Conservation (phyloP, 2,113 vertebrate genomes). For the Eleginops maclovinus region DNA sequence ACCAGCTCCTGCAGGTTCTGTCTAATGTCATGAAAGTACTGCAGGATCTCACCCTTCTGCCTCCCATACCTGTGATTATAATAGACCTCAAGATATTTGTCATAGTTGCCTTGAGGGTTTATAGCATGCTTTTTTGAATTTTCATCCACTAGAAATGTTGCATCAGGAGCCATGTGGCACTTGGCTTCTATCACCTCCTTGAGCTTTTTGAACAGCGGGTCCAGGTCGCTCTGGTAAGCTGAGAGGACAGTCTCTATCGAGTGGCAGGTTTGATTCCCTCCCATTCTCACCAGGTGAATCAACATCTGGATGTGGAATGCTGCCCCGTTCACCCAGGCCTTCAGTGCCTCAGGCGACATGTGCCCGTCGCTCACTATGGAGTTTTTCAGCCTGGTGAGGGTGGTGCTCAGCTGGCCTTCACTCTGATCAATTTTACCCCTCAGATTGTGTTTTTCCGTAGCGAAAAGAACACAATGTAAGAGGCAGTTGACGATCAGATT, state of each 20-base stretch:
- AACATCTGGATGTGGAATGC: conserved; percentile 29
- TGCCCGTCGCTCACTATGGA: conserved; percentile 10
- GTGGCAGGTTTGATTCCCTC: not conserved
- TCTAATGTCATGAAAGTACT: not conserved
- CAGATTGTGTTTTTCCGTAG: not conserved
- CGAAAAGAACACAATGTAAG: not conserved
- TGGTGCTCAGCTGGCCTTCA: not conserved
- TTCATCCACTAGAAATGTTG: not conserved
- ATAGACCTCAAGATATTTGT: not conserved
- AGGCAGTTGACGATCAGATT: conserved; percentile 4
- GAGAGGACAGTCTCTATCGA: not conserved
- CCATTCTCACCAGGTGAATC: conserved; percentile 25
- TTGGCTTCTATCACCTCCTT: not conserved
- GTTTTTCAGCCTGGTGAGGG: conserved; percentile 29
- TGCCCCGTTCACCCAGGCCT: conserved; percentile 24
- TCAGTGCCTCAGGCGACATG: conserved; percentile 1
- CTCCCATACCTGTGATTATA: not conserved
- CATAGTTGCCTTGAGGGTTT: too few relatives aligned
- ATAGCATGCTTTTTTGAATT: not conserved
- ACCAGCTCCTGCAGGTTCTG: not conserved
- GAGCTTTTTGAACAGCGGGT: not conserved
- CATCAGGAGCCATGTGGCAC: not conserved
- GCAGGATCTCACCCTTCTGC: not conserved
- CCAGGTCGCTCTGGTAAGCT: not conserved
- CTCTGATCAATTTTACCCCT: not conserved